Conservation (phyloP, 2,888 invertebrate genomes). For the Drosophila colorata region DNA sequence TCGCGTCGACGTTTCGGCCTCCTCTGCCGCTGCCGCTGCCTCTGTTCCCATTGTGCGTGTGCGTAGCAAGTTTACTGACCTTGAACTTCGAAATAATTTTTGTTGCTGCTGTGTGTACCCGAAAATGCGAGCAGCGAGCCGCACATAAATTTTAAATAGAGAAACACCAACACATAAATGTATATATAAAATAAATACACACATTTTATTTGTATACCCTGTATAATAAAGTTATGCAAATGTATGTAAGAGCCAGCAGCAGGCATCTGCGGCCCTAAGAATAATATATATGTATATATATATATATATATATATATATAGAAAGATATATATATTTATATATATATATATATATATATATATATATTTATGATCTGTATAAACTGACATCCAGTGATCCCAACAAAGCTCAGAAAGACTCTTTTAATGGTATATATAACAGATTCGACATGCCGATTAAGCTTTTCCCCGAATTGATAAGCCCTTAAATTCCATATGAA, state of each 20-base stretch:
- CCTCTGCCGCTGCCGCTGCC: constrained; percentile 9
- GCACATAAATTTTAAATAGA: constrained; percentile 64
- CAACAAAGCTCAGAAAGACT: background rate
- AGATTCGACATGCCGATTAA: no score
- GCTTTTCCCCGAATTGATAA: no score
- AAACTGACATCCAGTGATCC: background rate
- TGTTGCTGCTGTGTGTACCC: constrained; percentile 56
- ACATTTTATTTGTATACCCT: constrained; percentile 13
- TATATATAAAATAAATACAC: constrained; percentile 13
- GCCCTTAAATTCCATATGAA: no score
- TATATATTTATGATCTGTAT: background rate
- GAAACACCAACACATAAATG: constrained; percentile 20
- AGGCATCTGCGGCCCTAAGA: background rate
- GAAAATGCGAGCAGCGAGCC: constrained; percentile 52
- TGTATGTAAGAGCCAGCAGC: constrained; percentile 11
- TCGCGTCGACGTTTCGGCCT: constrained; percentile 12
- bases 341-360: constrained; percentile 1
- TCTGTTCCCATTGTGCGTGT: constrained; percentile 68
- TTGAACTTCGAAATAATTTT: constrained; percentile 83
- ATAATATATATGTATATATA: background rate
- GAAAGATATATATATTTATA: no score
- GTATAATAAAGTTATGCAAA: constrained; percentile 8
- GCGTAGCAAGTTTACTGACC: constrained; percentile 84
- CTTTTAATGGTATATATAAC: no score
- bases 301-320: background rate